Evolutionary conservation across 2,888 invertebrate species (phyloP).

Genomic region (Scaptomyza cyrtandrae): DNA sequence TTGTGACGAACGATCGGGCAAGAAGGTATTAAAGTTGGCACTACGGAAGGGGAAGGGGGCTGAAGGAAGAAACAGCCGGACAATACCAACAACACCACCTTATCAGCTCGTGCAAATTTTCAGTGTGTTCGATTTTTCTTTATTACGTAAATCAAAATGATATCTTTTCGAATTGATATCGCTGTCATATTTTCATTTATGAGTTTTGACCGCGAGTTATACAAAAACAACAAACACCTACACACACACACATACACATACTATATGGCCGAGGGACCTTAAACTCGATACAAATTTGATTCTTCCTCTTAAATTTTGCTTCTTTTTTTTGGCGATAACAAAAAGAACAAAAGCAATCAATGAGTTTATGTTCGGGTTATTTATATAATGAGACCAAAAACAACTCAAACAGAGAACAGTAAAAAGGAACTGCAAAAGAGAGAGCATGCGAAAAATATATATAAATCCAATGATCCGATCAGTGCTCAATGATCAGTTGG

Average conservation of each 20-base stretch:
- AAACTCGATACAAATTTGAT: conserved; percentile 23
- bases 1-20: neutral
- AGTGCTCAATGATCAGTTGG: conserved; percentile 37
- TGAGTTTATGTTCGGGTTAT: conserved; percentile 24
- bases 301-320: neutral
- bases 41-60: neutral
- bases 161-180: conserved; percentile 22
- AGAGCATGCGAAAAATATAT: conserved; percentile 11
- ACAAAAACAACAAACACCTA: neutral
- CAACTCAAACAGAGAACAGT: neutral
- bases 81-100: conserved; percentile 15
- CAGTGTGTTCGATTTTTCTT: conserved; percentile 3
- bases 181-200: conserved; percentile 26
- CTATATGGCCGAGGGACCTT: conserved; percentile 6
- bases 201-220: neutral
- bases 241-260: neutral
- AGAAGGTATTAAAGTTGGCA: neutral
- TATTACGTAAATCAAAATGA: conserved; percentile 19
- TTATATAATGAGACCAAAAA: conserved; percentile 54
- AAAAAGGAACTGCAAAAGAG: conserved; percentile 25
- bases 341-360: conserved; percentile 41
- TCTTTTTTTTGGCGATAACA: conserved; percentile 21
- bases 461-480: conserved; percentile 3
- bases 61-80: too few species aligned
- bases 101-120: conserved; percentile 46